These are phyloP conservation scores for Teleogryllus oceanicus DNA, from an alignment of 2,888 invertebrate genomes.

Conservation along the genomic window DNA sequence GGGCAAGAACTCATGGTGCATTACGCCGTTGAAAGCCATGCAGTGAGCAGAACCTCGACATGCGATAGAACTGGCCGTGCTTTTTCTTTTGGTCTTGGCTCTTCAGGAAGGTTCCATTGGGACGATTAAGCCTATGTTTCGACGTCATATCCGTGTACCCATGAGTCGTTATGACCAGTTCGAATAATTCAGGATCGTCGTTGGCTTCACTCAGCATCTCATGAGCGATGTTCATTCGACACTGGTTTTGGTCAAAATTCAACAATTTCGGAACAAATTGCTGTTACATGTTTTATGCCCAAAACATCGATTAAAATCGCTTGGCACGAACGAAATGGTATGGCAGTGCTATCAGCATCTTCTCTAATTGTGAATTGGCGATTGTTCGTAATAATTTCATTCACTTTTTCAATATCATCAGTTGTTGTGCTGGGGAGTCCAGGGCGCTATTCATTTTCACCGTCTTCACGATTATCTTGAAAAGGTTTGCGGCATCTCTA, in stretches of 20 bases:
- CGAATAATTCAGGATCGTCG: not conserved
- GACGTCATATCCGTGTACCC: not conserved
- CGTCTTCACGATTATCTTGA: not conserved
- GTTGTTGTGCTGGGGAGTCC: not conserved
- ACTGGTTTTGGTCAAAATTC: not conserved
- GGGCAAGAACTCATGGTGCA: not conserved
- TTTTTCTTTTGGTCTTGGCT: not conserved
- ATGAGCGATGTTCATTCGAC: not conserved
- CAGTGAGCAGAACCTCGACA: not conserved
- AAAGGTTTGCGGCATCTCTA: not conserved
- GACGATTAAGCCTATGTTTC: not conserved
- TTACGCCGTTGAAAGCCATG: not conserved
- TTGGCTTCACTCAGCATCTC: not conserved
- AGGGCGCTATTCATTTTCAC: not conserved
- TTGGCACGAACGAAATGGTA: not conserved
- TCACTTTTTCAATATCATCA: not conserved
- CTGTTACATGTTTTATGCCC: not conserved
- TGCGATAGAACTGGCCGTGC: not conserved
- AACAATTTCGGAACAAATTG: not conserved
- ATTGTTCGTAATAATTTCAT: not conserved
- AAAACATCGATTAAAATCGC: not conserved
- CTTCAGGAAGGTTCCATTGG: not conserved
- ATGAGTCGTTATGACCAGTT: not conserved
- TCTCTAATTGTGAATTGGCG: not conserved
- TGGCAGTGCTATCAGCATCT: not conserved